phyloP scores from a whole-genome alignment of 2,888 invertebrate genomes.

The Periphyllus acericola region DNA sequence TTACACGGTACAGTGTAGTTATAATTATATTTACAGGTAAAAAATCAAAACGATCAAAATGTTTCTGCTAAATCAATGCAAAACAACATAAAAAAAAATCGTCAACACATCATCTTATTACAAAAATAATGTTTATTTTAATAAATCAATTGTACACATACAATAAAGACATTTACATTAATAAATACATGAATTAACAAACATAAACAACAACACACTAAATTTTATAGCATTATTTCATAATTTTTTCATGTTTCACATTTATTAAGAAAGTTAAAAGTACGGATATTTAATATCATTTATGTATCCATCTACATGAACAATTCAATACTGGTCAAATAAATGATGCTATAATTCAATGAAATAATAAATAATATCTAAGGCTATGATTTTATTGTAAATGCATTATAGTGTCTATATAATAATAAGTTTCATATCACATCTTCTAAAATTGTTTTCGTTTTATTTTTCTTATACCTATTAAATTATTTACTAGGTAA shows the following conservation, averaged over 20 bases:
- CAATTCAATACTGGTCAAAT: background rate
- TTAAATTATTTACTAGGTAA: too few species aligned
- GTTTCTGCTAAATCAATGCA: background rate
- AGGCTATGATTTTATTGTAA: background rate
- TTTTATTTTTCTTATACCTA: too few species aligned
- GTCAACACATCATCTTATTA: background rate
- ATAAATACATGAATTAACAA: constrained; percentile 5
- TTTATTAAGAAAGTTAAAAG: background rate
- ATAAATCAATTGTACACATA: constrained; percentile 8
- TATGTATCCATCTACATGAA: background rate
- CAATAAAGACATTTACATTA: background rate
- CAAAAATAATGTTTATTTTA: constrained; percentile 21
- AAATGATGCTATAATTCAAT: background rate
- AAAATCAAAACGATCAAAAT: constrained; percentile 17
- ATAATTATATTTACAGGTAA: constrained; percentile 4
- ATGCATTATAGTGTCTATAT: background rate
- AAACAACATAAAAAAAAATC: background rate
- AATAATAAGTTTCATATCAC: too few species aligned
- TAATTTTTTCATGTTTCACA: background rate
- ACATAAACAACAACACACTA: background rate
- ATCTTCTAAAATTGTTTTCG: too few species aligned
- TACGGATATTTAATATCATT: background rate
- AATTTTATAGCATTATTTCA: background rate
- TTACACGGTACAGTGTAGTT: background rate
- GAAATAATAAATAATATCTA: background rate